Conservation (phyloP, 30 jellyfish, hydroid and myxozoan genomes). For the Cassiopea andromeda region DNA sequence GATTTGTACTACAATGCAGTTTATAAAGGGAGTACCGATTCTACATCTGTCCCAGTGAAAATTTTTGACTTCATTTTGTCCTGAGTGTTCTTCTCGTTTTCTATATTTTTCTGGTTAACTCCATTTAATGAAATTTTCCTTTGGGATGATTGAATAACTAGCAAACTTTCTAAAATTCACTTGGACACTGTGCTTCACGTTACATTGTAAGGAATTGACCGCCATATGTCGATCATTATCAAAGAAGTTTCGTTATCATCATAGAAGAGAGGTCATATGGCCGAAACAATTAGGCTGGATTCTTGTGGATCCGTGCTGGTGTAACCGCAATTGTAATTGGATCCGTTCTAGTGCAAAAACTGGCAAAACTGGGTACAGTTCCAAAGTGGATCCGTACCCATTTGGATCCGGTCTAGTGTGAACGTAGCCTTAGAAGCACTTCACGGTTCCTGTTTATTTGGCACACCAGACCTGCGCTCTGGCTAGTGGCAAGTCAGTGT, state of each 20-base stretch:
- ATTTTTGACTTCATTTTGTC: not conserved
- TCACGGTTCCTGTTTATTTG: too few species aligned
- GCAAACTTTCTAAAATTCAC: not conserved
- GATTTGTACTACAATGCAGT: conserved; percentile 17
- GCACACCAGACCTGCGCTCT: too few species aligned
- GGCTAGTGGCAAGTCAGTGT: too few species aligned
- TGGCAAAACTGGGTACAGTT: not conserved
- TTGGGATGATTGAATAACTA: not conserved
- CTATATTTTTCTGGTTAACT: not conserved
- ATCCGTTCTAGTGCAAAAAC: conserved; percentile 16
- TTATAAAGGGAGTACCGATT: not conserved
- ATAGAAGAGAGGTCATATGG: conserved; percentile 15
- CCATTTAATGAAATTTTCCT: not conserved
- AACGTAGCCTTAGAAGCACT: too few species aligned
- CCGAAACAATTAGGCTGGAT: conserved; percentile 12
- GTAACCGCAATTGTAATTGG: conserved; percentile 5
- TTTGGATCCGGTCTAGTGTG: too few species aligned
- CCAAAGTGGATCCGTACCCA: too few species aligned
- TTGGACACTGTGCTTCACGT: not conserved
- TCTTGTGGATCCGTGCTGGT: conserved; percentile 12
- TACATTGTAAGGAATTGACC: not conserved
- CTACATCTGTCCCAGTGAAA: conserved; percentile 29
- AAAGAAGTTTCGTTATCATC: conserved; percentile 28
- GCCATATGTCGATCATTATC: conserved; percentile 12
- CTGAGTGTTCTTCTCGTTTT: not conserved